Evolutionary conservation across 2,888 invertebrate species (phyloP), one percentile per base, ranked within the genome.

Genomic region (Sinodicranocentrus sp.): DNA sequence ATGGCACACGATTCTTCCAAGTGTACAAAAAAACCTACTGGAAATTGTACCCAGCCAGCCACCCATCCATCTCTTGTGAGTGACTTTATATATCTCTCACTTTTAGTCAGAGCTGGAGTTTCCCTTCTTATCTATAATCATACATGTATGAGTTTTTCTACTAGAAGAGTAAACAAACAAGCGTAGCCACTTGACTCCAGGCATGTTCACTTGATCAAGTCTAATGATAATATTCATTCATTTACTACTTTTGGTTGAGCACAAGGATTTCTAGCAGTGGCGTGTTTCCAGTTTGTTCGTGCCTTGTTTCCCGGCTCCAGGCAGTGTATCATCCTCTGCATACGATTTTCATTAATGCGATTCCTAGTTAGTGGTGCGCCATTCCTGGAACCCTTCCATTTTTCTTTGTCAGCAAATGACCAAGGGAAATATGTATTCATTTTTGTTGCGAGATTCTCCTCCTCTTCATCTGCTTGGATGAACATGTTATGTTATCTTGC

Each of bases 221-320:
- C 52, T 57, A 71, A 54, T 57, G 71, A 71, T 71, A 71, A 71
- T 48, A 68, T 68, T 52, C 68, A 48, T 68, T 68, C 68, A 48
- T 65, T 65, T 61, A 61, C 48, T 48, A 48, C 48, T 48, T 48
- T 39, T 39, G 15, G 10, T 48, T 48, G 2, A 33, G 3, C 33
- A 3, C 33, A 48, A 15, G 48, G n/a, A 48, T 52, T 2, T 17
- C 44, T 44, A 8, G 52, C 17, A 52, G 19, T 39, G 6, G 19
- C 19, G 19, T 52, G 17, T 17, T 10, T 48, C 3, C 3, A 48
- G n/a, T 48, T 21, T 57, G 57, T 25, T 21, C 25, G n/a, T n/a
- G 48, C 48, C 15, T 48, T n/a, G n/a, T n/a, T n/a, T n/a, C n/a
- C 28, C 25, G 19, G 52, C 25, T 57, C 57, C 52, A 52, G 8